Percentiles rank a stretch among this genome's conserved stretches.
Conservation (phyloP, 2,888 invertebrate genomes). For the Drosophila imparisetae region DNA sequence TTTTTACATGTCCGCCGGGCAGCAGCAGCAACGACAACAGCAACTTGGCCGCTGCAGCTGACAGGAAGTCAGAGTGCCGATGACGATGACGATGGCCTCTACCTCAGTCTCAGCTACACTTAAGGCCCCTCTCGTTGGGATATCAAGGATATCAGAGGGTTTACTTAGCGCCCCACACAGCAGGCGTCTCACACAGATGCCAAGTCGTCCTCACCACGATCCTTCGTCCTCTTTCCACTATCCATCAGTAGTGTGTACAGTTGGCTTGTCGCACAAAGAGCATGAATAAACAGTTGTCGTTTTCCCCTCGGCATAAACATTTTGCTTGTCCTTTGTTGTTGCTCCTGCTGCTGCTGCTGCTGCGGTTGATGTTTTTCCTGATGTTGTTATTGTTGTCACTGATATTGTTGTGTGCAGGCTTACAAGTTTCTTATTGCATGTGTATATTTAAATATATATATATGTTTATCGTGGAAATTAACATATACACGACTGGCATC, state of each 20-base stretch:
- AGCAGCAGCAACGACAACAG: constrained; percentile 16
- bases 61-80: constrained; percentile 51
- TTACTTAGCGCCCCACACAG: constrained; percentile 54
- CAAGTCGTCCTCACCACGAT: constrained; percentile 23
- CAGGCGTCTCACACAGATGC: constrained; percentile 40
- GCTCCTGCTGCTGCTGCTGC: constrained; percentile 14
- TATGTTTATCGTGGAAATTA: constrained; percentile 3
- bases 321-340: constrained; percentile 14
- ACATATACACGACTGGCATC: constrained; percentile 19
- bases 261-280: constrained; percentile 39
- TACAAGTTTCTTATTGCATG: constrained; percentile 71
- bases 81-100: constrained; percentile 36
- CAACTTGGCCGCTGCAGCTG: constrained; percentile 46
- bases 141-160: constrained; percentile 58
- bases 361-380: constrained; percentile 14
- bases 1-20: constrained; percentile 72
- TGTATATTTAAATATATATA: neutral
- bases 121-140: neutral
- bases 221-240: neutral
- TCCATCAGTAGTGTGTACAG: neutral
- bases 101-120: neutral
- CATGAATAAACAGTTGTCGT: constrained; percentile 52
- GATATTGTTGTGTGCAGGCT: constrained; percentile 58
- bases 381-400: constrained; percentile 39
- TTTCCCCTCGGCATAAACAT: neutral